Evolutionary conservation across 1,140 invertebrate genomes (phyloP), one percentile per base, ranked within the genome.

Genomic region (Ostrea edulis): DNA sequence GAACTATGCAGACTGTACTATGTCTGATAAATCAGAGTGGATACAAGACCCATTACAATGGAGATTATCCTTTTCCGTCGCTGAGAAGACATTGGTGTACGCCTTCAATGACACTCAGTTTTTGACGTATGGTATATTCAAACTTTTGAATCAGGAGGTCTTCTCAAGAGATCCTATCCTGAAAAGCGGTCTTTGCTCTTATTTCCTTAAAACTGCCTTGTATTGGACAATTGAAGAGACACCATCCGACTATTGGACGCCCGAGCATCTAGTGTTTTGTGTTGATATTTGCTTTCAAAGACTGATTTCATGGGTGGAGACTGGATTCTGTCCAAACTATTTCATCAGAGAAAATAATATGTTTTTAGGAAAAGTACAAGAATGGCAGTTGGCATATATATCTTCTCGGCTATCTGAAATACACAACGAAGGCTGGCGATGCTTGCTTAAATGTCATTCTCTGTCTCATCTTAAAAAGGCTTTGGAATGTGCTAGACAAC

Each of bases 311-410:
- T 88, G 83, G 58, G 44, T 85, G 0, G n/a, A 11, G 9, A 54
- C 29, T 20, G 68, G 52, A 82, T 77, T 85, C n/a, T 88, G 87
- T 58, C 87, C 87, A 20, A 88, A 88, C 22, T 88, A 88, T 77
- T 88, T 85, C 51, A 68, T 88, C 14, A 52, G 8, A 7, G 29
- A 58, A 54, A 88, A 88, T 58, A 88, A 88, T 35, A 88, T 88
- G 87, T 85, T 88, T 25, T 8, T 54, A n/a, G 83, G 84, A 22
- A 86, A 44, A 52, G 17, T 86, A 65, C 44, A 86, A 9, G 84
- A 62, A 52, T 53, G 44, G 44, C 82, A 83, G 25, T 35, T 53
- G 11, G 53, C n/a, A 5, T 14, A 14, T 53, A 25, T 83, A 20
- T 2, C n/a, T 8, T 52, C 22, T 52, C n/a, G 7, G 29, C 3